Base-by-base conservation (phyloP, 2,113 vertebrate genomes). In the Nesoenas mayeri region DNA sequence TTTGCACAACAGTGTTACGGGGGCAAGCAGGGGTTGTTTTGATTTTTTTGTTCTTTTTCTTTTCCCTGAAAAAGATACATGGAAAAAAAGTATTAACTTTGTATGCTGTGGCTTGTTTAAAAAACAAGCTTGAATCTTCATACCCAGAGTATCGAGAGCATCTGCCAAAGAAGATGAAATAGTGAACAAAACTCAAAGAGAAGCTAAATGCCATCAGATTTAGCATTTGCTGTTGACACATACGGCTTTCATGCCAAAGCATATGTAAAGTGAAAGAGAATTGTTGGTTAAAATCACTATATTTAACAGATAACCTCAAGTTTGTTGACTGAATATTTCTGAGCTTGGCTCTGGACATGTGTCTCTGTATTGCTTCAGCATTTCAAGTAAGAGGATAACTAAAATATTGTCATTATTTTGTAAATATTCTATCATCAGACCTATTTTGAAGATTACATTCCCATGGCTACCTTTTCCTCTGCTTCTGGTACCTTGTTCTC, bases 11-110 rank as follows among this genome's bases (percentile, higher is more conserved):
- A 28, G 15, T 56, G 44, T 54, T 57, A 17, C 2, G 0, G 24
- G 3, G 18, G 11, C 2, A 47, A 14, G 10, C 1, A 1, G 17
- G 4, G 2, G 3, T 18, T 65, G 26, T 25, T 79, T 32, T 28
- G 4, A 10, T 36, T 4, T 50, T 25, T n/a, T 66, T 71, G 6
- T 5, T 72, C 6, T 54, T 75, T 56, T 44, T 56, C 9, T 58
- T 44, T 86, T 64, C 31, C 15, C 5, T 13, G 21, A 65, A 38
- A 81, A 71, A 54, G 40, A 48, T 11, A 57, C 0, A 0, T 31
- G 24, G 38, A 51, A 57, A 74, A 74, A 44, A 56, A 78, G 2
- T 36, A 11, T 15, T 72, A 44, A 53, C 25, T 26, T n/a, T 62
- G 8, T 42, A 3, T 51, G 47, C 26, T 80, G n/a, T 9, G 51